Evolutionary conservation across 2,888 invertebrate genomes (phyloP).

Genomic region (Callosobruchus maculatus): DNA sequence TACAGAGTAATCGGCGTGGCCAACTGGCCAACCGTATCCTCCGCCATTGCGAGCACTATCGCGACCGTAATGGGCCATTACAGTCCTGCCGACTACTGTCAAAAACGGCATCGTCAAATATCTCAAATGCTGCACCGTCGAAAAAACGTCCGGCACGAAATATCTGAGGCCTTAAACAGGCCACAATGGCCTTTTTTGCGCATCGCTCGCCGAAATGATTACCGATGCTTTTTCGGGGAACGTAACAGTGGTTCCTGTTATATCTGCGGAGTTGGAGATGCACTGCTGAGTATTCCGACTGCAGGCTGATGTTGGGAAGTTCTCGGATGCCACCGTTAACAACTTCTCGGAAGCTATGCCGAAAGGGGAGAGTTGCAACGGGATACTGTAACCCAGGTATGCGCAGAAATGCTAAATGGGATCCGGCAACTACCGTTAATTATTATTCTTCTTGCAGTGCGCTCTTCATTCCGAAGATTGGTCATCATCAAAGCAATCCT

Average conservation of each 20-base stretch:
- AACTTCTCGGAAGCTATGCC: background rate
- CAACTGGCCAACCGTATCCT: background rate
- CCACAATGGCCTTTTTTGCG: conserved; percentile 13
- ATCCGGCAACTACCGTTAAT: too few species aligned
- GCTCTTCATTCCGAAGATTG: too few species aligned
- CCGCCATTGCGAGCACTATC: background rate
- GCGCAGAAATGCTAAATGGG: background rate
- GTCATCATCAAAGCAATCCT: too few species aligned
- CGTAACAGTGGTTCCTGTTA: background rate
- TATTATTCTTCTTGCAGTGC: too few species aligned
- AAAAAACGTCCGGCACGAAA: conserved; percentile 21
- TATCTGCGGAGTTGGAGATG: background rate
- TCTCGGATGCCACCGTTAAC: background rate
- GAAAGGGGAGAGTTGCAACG: background rate
- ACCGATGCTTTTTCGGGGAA: conserved; percentile 6
- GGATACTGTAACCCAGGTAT: background rate
- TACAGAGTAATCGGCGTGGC: too few species aligned
- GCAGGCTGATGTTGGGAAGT: background rate
- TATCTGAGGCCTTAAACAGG: conserved; percentile 15
- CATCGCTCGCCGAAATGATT: conserved; percentile 9
- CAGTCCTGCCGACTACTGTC: conserved; percentile 26
- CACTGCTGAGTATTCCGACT: background rate
- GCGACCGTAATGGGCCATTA: background rate
- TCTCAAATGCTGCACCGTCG: conserved; percentile 28
- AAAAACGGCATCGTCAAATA: conserved; percentile 39